Conservation (phyloP, 2,113 vertebrate genomes). For the Oryzias woworae region DNA sequence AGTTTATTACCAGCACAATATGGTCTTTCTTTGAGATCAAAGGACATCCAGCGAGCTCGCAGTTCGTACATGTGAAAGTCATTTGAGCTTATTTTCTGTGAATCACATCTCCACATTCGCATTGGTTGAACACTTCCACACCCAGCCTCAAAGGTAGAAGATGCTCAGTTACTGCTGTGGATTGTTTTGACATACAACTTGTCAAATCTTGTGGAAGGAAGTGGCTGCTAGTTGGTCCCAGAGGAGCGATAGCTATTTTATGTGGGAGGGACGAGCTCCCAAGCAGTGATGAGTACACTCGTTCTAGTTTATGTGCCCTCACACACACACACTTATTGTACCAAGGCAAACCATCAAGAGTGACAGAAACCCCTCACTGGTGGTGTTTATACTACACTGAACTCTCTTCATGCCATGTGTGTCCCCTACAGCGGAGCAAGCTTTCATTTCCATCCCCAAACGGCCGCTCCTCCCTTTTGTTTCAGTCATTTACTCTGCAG, state of each 20-base stretch:
- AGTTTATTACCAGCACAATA: conserved; percentile 38
- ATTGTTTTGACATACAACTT: conserved; percentile 38
- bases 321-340: conserved; percentile 16
- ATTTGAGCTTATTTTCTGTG: conserved; percentile 45
- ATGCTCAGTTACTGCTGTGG: conserved; percentile 1
- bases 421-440: conserved; percentile 36
- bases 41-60: conserved; percentile 26
- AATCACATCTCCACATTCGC: conserved; percentile 33
- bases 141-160: conserved; percentile 18
- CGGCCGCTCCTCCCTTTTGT: conserved; percentile 63
- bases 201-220: conserved; percentile 42
- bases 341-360: conserved; percentile 37
- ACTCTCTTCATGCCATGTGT: conserved; percentile 46
- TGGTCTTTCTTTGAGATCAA: conserved; percentile 45
- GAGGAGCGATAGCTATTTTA: conserved; percentile 46
- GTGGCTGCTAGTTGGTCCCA: conserved; percentile 47
- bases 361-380: conserved; percentile 46
- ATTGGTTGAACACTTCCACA: conserved; percentile 28
- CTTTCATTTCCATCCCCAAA: conserved; percentile 61
- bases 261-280: conserved; percentile 28
- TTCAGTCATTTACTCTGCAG: conserved; percentile 65
- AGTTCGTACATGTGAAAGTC: conserved; percentile 54
- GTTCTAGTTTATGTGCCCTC: conserved; percentile 23
- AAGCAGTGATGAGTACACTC: conserved; percentile 20
- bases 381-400: conserved; percentile 58